Base-by-base conservation (phyloP, 1,140 invertebrate genomes). In the Bombus confusus region DNA sequence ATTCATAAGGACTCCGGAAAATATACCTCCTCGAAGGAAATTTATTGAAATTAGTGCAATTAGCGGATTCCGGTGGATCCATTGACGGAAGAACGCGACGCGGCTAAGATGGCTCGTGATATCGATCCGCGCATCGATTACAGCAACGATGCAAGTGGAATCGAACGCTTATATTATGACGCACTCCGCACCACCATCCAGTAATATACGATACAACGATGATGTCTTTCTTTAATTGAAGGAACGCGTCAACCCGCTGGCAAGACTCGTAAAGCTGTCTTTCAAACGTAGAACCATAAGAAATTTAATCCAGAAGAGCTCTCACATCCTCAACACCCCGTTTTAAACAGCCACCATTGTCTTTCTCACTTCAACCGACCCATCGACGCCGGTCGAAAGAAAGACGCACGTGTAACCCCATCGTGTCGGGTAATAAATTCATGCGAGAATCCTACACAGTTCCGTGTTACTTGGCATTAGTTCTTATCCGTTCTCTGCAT, bases 31-130 rank as follows among this genome's bases (percentile, higher is more conserved):
- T 66, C 43, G 62, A 77, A 68, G 76, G 76, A 69, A 75, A 78
- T 73, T 77, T 62, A 39, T 75, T 75, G 64, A 85, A 88, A 88
- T 88, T 88, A 88, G 82, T 72, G 47, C 86, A 88, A 88, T 88
- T 88, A 88, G 47, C 76, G 47, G 76, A 41, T 25, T 76, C 72
- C 4, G 47, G 22, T 31, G 10, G 83, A 34, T 66, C 66, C 73
- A 18, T 52, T 57, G 43, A 47, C n/a, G 18, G 22, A 12, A 64
- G 59, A 71, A 66, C 41, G 13, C 9, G 28, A 10, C 12, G 12
- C 52, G 5, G n/a, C 5, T 39, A n/a, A 34, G 57, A 47, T 37
- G 22, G n/a, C 34, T 69, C 28, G 43, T 22, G n/a, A 34, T 80
- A 80, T 80, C 83, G 83, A 88, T 85, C 41, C n/a, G 10, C 4